Base-by-base conservation (phyloP, 2,888 invertebrate genomes). In the Andrena trimmerana region DNA sequence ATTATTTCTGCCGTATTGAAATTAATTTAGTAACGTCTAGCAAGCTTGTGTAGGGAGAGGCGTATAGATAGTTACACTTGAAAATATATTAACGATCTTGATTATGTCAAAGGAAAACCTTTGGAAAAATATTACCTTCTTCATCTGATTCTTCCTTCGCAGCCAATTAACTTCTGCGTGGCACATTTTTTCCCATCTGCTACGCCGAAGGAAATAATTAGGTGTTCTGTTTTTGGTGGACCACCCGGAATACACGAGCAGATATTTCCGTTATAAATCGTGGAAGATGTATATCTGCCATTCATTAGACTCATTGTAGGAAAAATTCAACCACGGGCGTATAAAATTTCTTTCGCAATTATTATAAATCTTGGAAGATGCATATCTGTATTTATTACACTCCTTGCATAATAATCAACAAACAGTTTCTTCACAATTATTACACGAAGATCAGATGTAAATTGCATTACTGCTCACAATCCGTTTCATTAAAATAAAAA, bases 281-380 rank as follows among this genome's bases (percentile, higher is more conserved):
- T 60, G 31, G 5, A 48, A 70, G 60, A 60, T 60, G 31, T 42
- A 1, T 60, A 70, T 70, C 70, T 10, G 3, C 42, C n/a, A 7
- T 57, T 70, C 48, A 20, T 60, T 70, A 70, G 29, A 60, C 13
- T 7, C 7, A 59, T 29, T 60, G 29, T n/a, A 48, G 24, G 27
- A 10, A 57, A 27, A 27, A 3, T 10, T 13, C 24, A 57, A 24
- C 24, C 13, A 57, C 3, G 27, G 20, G 57, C 24, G 24, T 10
- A 4, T 13, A 57, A 27, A 2, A 24, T 10, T 57, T 13, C 24
- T 27, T 24, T 57, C 24, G 27, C 24, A 24, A 3, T 57, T 24
- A 24, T 27, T 60, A 13, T 31, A 60, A 60, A 60, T 60, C 29
- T 2, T 60, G 31, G 4, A 48, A 70, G 48, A 60, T 60, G 20